Evolutionary conservation across 2,888 invertebrate genomes (phyloP).

Genomic region (Diaperis boleti): DNA sequence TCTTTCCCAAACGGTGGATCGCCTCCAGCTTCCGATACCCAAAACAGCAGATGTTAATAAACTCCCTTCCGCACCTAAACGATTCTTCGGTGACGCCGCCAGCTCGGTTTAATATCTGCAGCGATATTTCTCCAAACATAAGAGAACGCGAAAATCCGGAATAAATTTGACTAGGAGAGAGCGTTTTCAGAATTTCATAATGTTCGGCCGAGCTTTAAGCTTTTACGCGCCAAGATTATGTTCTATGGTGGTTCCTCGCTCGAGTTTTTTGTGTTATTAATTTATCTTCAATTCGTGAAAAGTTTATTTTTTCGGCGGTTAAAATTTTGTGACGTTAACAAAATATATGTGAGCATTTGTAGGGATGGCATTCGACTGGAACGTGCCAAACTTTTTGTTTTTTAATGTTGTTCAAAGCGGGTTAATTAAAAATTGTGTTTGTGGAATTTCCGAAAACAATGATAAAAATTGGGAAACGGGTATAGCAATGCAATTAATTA

Average conservation of each 20-base stretch:
- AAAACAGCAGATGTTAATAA: conserved; percentile 9
- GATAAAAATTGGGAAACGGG: neutral
- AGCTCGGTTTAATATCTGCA: conserved; percentile 52
- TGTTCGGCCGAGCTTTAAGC: conserved; percentile 44
- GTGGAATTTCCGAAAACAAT: neutral
- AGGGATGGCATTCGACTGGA: too few relatives aligned
- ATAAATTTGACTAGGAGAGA: conserved; percentile 55
- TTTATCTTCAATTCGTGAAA: neutral
- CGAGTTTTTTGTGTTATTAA: conserved; percentile 36
- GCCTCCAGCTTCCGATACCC: too few relatives aligned
- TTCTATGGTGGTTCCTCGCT: conserved; percentile 9
- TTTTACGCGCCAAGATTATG: conserved; percentile 36
- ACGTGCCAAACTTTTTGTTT: neutral
- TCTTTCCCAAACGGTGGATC: too few relatives aligned
- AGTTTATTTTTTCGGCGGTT: neutral
- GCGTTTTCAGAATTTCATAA: conserved; percentile 55
- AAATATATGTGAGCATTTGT: too few relatives aligned
- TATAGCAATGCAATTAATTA: neutral
- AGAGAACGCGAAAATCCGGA: conserved; percentile 56
- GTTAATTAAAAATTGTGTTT: neutral
- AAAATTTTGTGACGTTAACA: too few relatives aligned
- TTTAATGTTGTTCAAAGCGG: neutral
- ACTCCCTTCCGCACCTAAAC: conserved; percentile 1
- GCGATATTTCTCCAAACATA: conserved; percentile 54
- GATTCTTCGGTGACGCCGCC: conserved; percentile 7